phyloP scores from a whole-genome alignment of 1,140 invertebrate genomes.

The Riptortus pedestris region DNA sequence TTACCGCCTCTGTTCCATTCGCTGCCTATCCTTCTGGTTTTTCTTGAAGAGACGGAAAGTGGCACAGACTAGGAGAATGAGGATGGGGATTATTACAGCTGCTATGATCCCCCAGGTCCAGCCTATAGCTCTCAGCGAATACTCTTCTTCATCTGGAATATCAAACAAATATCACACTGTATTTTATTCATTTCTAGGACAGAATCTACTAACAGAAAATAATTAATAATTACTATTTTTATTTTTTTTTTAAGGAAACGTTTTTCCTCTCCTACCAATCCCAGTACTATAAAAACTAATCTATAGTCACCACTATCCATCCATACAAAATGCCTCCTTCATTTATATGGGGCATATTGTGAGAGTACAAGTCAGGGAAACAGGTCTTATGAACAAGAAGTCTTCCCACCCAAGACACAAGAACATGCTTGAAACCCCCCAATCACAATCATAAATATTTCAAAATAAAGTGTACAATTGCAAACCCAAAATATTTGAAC shows the following conservation, averaged over 20 bases:
- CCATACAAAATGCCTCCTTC: neutral
- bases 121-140: slow-evolving; percentile 18
- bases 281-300: neutral
- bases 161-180: neutral
- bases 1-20: neutral
- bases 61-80: slow-evolving; percentile 15
- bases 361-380: no score
- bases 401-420: no score
- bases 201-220: neutral
- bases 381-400: no score
- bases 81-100: slow-evolving; percentile 8
- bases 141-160: slow-evolving; percentile 19
- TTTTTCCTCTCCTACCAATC: neutral
- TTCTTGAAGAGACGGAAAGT: neutral
- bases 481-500: no score
- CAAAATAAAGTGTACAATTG: no score
- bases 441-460: no score
- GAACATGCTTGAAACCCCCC: no score
- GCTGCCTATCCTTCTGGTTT: neutral
- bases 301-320: neutral
- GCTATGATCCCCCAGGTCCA: slow-evolving; percentile 7
- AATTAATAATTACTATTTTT: neutral
- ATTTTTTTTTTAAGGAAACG: neutral
- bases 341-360: no score
- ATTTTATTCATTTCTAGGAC: no score